These are phyloP conservation scores for Cardiocondyla obscurior DNA, from an alignment of 1,140 invertebrate genomes.

Conservation along the genomic window DNA sequence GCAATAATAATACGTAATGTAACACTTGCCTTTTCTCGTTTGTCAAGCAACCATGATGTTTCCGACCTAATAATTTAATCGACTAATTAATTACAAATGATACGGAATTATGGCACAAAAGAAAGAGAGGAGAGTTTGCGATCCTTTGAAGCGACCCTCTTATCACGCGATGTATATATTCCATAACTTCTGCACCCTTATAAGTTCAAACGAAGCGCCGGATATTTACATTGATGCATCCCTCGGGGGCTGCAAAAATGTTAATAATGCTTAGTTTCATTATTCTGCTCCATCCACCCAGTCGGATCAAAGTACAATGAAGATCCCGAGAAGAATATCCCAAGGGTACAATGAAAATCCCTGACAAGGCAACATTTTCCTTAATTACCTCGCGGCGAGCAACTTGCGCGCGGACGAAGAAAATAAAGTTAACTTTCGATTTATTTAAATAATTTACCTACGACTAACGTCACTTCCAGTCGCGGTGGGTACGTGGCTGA, in stretches of 20 bases:
- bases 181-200: conserved; percentile 4
- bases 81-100: background rate
- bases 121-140: background rate
- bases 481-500: background rate
- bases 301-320: conserved; percentile 49
- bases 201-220: conserved; percentile 18
- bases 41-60: background rate
- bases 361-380: conserved; percentile 37
- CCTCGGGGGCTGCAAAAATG: conserved; percentile 48
- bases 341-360: conserved; percentile 44
- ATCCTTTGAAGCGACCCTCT: background rate
- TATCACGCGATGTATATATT: conserved; percentile 4
- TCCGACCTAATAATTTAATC: background rate
- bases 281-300: conserved; percentile 31
- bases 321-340: conserved; percentile 45
- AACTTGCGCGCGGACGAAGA: background rate
- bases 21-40: background rate
- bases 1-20: background rate
- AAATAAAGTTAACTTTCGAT: background rate
- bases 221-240: conserved; percentile 38
- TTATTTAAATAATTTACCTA: background rate
- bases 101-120: background rate
- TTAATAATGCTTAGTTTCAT: conserved; percentile 58
- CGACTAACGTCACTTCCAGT: background rate
- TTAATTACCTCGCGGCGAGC: conserved; percentile 37